A percentile compares a stretch with the other conserved stretches of the same genome.
These are phyloP conservation scores for Tetramorium parvispinum DNA, from an alignment of 1,140 invertebrate genomes.

Conservation along the genomic window DNA sequence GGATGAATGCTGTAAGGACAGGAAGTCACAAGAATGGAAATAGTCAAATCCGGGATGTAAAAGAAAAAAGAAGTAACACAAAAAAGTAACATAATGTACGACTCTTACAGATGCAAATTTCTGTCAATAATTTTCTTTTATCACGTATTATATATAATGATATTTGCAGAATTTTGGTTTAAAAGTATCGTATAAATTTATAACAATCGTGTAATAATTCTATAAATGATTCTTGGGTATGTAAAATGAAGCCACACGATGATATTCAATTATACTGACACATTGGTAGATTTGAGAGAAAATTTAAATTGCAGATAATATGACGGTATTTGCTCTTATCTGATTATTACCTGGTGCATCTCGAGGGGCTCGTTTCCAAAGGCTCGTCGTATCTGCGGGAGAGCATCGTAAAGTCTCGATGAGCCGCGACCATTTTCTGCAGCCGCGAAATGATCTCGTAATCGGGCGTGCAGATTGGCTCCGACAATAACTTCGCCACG, in stretches of 20 bases:
- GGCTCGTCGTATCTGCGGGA: slow-evolving; percentile 90
- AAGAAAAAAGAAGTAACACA: not conserved
- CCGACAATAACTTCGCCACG: slow-evolving; percentile 89
- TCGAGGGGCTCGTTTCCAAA: slow-evolving; percentile 81
- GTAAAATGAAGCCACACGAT: not conserved
- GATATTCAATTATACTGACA: not conserved
- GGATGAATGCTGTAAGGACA: slow-evolving; percentile 76
- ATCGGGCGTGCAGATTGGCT: slow-evolving; percentile 90
- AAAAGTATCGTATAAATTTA: not conserved
- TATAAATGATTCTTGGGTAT: not conserved
- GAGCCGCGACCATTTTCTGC: slow-evolving; percentile 91
- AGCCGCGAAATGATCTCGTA: slow-evolving; percentile 91
- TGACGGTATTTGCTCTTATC: not conserved
- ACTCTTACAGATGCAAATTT: not conserved
- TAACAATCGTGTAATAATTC: not conserved
- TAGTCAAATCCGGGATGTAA: not conserved
- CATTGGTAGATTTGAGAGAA: not conserved
- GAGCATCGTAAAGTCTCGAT: slow-evolving; percentile 91
- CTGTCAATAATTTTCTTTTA: not conserved
- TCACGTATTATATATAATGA: not conserved
- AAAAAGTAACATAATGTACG: not conserved
- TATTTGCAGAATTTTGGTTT: not conserved
- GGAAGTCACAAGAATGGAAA: not conserved
- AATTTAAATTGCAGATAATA: not conserved
- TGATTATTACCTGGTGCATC: slow-evolving; percentile 80